Percentiles rank a stretch among this genome's conserved stretches.
phyloP scores from a whole-genome alignment of 2,888 invertebrate genomes.

The Idaea straminata region DNA sequence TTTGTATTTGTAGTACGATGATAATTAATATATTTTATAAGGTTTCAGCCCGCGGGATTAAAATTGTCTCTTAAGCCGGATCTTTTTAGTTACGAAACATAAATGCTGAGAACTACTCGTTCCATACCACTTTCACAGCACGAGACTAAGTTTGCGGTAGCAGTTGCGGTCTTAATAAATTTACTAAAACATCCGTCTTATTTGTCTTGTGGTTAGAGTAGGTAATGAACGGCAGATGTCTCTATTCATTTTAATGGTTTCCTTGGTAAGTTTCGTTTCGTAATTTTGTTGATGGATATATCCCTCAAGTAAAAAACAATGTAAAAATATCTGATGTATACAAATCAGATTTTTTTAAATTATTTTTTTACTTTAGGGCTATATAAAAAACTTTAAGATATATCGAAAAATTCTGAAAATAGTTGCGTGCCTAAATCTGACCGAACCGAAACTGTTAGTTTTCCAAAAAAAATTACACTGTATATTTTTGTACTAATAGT shows the following conservation, averaged over 20 bases:
- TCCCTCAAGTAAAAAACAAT: too few relatives aligned
- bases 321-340: too few relatives aligned
- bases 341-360: too few relatives aligned
- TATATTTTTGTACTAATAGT: too few relatives aligned
- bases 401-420: too few relatives aligned
- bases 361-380: too few relatives aligned
- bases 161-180: slow-evolving; percentile 17
- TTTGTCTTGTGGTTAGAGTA: slow-evolving; percentile 30
- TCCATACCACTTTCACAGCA: neutral
- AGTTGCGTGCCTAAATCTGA: too few relatives aligned
- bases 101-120: neutral
- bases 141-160: slow-evolving; percentile 10
- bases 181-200: neutral
- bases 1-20: too few relatives aligned
- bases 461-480: too few relatives aligned
- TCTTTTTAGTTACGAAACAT: neutral
- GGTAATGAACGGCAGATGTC: slow-evolving; percentile 23
- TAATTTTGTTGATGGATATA: neutral
- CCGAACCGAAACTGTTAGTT: too few relatives aligned
- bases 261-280: neutral
- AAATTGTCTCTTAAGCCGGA: neutral
- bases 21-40: too few relatives aligned
- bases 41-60: neutral
- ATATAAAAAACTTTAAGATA: too few relatives aligned
- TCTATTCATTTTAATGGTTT: neutral